phyloP scores from a whole-genome alignment of 1,140 invertebrate genomes.

The Brachionus koreanus region DNA sequence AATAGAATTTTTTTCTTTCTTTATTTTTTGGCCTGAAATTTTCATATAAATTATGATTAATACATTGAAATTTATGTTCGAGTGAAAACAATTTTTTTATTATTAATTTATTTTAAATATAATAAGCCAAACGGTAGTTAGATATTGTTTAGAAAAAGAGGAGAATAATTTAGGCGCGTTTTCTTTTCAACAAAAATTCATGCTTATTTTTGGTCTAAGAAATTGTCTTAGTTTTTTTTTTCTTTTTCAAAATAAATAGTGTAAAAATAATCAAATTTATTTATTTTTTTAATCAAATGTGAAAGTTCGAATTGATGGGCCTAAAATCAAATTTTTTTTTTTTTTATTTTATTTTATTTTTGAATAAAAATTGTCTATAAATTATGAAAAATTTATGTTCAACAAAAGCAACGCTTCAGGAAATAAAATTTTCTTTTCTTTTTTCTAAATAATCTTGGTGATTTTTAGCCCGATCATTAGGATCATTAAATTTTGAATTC shows the following conservation, averaged over 20 bases:
- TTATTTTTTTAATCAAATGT: too few relatives aligned
- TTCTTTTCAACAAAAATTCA: background rate
- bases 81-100: background rate
- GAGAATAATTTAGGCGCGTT: background rate
- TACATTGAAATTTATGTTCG: background rate
- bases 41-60: conserved; percentile 1
- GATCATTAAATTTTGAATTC: background rate
- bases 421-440: too few relatives aligned
- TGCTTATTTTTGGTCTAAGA: too few relatives aligned
- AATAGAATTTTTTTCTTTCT: background rate
- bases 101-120: background rate
- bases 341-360: background rate
- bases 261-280: too few relatives aligned
- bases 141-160: background rate
- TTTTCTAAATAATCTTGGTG: too few relatives aligned
- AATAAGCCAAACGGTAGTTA: background rate
- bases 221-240: too few relatives aligned
- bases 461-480: too few relatives aligned
- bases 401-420: background rate
- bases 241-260: too few relatives aligned
- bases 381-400: background rate
- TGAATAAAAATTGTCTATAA: background rate
- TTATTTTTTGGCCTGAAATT: background rate
- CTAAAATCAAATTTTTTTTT: background rate
- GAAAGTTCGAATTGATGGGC: too few relatives aligned